Evolutionary conservation across 2,113 vertebrate species (phyloP), one percentile per base, ranked within the genome.

Genomic region (Thryonomys swinderianus): DNA sequence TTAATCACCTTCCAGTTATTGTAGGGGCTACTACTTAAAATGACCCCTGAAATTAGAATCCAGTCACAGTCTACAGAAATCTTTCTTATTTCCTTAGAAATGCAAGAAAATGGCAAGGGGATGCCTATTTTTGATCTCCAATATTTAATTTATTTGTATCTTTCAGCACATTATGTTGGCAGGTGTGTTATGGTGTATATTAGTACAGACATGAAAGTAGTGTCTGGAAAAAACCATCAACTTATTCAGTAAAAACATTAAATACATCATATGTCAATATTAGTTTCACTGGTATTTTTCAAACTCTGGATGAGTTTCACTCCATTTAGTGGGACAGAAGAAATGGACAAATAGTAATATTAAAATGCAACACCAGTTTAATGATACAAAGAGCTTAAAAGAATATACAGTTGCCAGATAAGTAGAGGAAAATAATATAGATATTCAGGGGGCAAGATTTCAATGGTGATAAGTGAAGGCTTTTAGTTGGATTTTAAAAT

Each of bases 41-140:
- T 55, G 34, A 95, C 16, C 69, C 10, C n/a, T 95, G 12, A 48
- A 90, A 88, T 25, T 55, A n/a, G 34, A 91, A 85, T 53, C 57
- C 20, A 86, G 48, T 2, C 53, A 3, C 11, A 30, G 11, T 30
- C n/a, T 87, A 27, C 10, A 71, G 37, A 57, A 94, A 42, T 4
- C 61, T 61, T 1, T 66, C 73, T 64, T 13, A 7, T 85, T 48
- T 34, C 9, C 9, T 78, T 78, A 74, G 69, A 61, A 9, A 61
- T 89, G 2, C 3, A 76, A 34, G 10, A 27, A 62, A 45, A 69
- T 5, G 17, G 7, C 16, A 74, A 55, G 18, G 45, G 69, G 7
- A 3, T 86, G 53, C 14, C 5, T 12, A 14, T 32, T 23, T 85
- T 16, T 57, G 23, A 37, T 57, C 16, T 93, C 27, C n/a, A n/a